phyloP scores from a whole-genome alignment of 2,113 vertebrate genomes.

The Trochalopteron elliotii region DNA sequence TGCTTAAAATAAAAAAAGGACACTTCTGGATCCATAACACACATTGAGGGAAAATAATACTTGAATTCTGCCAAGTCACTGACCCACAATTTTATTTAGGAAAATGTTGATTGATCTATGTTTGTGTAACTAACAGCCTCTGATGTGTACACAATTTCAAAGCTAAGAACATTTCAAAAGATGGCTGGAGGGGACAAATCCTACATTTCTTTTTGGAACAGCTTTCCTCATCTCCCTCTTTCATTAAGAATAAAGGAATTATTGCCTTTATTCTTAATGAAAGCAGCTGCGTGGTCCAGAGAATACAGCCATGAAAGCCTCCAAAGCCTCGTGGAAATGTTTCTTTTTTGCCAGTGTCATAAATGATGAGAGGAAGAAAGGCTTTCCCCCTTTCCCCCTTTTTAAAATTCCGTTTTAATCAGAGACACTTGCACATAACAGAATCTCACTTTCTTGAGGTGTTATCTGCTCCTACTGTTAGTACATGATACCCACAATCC shows the following conservation, averaged over 20 bases:
- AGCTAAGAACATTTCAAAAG: background rate
- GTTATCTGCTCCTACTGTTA: background rate
- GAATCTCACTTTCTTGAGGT: background rate
- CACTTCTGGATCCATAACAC: background rate
- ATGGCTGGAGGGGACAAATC: background rate
- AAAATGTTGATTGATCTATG: background rate
- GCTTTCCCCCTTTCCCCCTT: background rate
- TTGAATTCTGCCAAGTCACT: background rate
- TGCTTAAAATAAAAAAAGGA: background rate
- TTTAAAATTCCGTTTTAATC: background rate
- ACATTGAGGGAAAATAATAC: background rate
- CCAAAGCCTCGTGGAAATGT: background rate
- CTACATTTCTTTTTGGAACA: background rate
- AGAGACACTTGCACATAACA: background rate
- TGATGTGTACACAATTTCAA: background rate
- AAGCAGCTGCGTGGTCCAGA: background rate
- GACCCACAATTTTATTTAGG: background rate
- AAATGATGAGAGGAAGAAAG: background rate
- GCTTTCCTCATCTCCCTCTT: background rate
- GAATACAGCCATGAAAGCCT: background rate
- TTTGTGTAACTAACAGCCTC: background rate
- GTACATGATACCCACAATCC: background rate
- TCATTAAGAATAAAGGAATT: background rate
- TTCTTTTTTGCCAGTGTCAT: background rate
- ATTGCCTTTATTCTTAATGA: conserved; percentile 10